Conservation (phyloP, 2,797 vertebrate genomes). For the Diglossa cyanea region DNA sequence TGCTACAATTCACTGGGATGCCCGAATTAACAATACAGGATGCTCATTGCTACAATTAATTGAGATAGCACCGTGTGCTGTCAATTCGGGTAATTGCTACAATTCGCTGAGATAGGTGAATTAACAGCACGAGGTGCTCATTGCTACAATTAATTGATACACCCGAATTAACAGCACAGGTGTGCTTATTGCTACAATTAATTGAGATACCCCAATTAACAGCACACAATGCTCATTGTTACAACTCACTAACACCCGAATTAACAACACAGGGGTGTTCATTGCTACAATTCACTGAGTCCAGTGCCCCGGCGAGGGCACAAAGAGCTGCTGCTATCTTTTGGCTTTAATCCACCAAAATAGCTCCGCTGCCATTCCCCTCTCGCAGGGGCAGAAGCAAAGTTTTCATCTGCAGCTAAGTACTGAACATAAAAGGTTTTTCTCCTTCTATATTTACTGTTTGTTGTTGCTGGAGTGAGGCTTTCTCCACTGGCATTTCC, state of each 20-base stretch:
- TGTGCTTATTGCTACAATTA: no score
- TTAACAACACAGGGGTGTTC: accelerated
- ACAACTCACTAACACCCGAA: no score
- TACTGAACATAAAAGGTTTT: background rate
- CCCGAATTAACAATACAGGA: no score
- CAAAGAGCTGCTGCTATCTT: background rate
- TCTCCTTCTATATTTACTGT: background rate
- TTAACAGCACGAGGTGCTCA: no score
- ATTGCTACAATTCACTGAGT: background rate
- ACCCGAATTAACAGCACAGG: no score
- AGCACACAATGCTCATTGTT: no score
- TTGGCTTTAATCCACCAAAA: background rate
- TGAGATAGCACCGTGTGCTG: no score
- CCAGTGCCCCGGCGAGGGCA: accelerated
- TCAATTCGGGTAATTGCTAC: no score
- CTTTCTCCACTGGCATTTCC: background rate
- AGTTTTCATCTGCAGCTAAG: background rate
- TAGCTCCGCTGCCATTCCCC: background rate
- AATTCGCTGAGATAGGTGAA: no score
- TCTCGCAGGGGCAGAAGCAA: background rate
- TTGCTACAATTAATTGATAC: no score
- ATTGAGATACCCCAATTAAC: background rate
- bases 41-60: no score
- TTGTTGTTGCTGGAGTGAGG: background rate
- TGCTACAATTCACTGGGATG: no score